Base-by-base conservation (phyloP, 2,888 invertebrate species). In the Brachypalpus laphriformis region DNA sequence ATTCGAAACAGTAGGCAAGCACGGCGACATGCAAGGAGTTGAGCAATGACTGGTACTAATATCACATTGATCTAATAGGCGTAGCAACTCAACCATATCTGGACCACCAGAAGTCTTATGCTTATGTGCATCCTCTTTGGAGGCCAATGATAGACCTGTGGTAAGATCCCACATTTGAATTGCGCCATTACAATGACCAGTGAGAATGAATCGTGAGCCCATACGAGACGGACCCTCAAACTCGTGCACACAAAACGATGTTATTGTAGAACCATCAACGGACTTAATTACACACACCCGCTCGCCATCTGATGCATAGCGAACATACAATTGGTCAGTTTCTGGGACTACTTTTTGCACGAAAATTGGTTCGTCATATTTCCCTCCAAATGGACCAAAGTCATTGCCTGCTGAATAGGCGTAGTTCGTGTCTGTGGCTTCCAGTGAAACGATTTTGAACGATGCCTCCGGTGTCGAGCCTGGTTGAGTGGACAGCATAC, bases 141-240 rank as follows among this genome's bases (percentile, higher is more conserved):
- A 93, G 56, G 89, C 88, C 87, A 96, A 94, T 92, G 98, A 98
- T 66, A 99, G 93, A 11, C 98, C 98, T 8, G 98, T 99, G 11
- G 98, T 98, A 82, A 99, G 93, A 93, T 99, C 99, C 99, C 99
- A 99, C 97, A 99, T 98, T 93, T 98, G 98, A 82, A 98, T 96
- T 47, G 96, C 96, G 57, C 98, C 98, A 87, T 97, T 98, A 42
- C 96, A 95, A 90, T 98, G 98, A 0, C 98, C 98, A 25, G 98
- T 98, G 87, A 98, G 95, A 89, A 98, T 95, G 90, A 98, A 96
- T 49, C 99, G 93, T 8, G 97, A 97, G 1, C 97, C 97, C 96
- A 97, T 97, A 14, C 99, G 94, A 89, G 97, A 96, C 0, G 98
- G 98, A 1, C 98, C 98, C 91, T 99, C 99, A 91, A 99, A 99